Evolutionary conservation across 2,888 invertebrate species (phyloP).

Genomic region (Tachina fera): DNA sequence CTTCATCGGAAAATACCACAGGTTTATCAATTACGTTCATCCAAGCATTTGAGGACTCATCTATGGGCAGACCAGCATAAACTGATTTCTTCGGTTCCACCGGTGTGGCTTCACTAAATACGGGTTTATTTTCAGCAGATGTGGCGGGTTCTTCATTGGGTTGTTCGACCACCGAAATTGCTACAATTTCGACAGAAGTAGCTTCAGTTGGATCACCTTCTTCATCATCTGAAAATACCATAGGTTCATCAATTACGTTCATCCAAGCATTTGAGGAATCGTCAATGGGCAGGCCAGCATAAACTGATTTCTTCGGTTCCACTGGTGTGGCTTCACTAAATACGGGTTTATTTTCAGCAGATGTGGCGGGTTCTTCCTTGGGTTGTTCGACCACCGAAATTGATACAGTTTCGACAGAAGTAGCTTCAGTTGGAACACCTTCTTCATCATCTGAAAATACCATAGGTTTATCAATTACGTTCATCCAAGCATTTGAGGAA

Average conservation of each 20-base stretch:
- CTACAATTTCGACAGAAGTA: too few species aligned
- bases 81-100: constrained; percentile 50
- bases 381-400: not conserved
- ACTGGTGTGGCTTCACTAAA: not conserved
- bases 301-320: constrained; percentile 73
- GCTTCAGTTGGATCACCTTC: constrained; percentile 69
- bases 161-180: not conserved
- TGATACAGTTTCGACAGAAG: too few species aligned
- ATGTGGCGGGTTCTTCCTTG: constrained; percentile 4
- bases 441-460: not conserved
- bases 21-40: constrained; percentile 80
- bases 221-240: constrained; percentile 78
- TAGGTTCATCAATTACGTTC: constrained; percentile 80
- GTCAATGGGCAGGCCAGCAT: constrained; percentile 78
- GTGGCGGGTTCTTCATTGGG: constrained; percentile 3
- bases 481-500: too few species aligned
- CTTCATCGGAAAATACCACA: constrained; percentile 77
- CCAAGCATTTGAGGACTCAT: constrained; percentile 78
- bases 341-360: not conserved
- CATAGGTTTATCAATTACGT: too few species aligned
- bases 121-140: not conserved
- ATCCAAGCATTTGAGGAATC: constrained; percentile 79
- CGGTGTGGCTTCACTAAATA: not conserved
- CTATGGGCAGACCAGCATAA: constrained; percentile 77
- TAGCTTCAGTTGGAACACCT: not conserved